phyloP scores from a whole-genome alignment of 1,140 invertebrate species.

The Pseudomyrmex concolor region DNA sequence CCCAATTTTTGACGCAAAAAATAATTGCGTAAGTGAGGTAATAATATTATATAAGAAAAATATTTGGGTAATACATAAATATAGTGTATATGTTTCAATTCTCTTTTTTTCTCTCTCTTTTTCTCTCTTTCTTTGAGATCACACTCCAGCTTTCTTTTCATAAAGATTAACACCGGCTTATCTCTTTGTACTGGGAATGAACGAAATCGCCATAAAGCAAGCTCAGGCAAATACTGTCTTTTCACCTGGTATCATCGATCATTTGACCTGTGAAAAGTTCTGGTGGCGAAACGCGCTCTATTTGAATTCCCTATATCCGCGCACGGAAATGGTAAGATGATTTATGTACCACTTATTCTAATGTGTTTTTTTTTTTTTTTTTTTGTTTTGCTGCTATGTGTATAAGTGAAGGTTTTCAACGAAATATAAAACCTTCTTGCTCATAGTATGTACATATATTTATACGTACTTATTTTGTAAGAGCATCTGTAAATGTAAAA shows the following conservation, averaged over 20 bases:
- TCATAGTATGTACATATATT: too few species aligned
- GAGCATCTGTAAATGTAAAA: not conserved
- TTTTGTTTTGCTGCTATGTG: not conserved
- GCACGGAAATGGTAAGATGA: slow-evolving; percentile 88
- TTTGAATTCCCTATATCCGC: slow-evolving; percentile 92
- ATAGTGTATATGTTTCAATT: too few species aligned
- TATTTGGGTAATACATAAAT: too few species aligned
- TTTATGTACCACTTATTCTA: slow-evolving; percentile 41
- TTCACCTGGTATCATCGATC: slow-evolving; percentile 90
- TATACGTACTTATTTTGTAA: slow-evolving; percentile 9
- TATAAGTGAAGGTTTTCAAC: slow-evolving; percentile 2
- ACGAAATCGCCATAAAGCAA: slow-evolving; percentile 89
- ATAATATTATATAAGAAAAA: too few species aligned
- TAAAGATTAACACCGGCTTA: slow-evolving; percentile 91
- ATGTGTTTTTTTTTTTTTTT: slow-evolving; percentile 4
- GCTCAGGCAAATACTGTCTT: slow-evolving; percentile 88
- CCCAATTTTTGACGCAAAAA: too few species aligned
- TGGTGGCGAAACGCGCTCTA: slow-evolving; percentile 94
- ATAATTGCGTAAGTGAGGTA: too few species aligned
- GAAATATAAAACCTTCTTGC: slow-evolving; percentile 14
- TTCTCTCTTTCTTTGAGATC: too few species aligned
- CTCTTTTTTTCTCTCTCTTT: slow-evolving; percentile 13
- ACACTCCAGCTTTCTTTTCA: slow-evolving; percentile 7
- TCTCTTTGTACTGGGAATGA: slow-evolving; percentile 91
- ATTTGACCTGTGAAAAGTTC: slow-evolving; percentile 90